A percentile compares a stretch with the other conserved stretches of the same genome.
phyloP scores from a whole-genome alignment of 2,888 invertebrate genomes.

The Frankliniella fusca region DNA sequence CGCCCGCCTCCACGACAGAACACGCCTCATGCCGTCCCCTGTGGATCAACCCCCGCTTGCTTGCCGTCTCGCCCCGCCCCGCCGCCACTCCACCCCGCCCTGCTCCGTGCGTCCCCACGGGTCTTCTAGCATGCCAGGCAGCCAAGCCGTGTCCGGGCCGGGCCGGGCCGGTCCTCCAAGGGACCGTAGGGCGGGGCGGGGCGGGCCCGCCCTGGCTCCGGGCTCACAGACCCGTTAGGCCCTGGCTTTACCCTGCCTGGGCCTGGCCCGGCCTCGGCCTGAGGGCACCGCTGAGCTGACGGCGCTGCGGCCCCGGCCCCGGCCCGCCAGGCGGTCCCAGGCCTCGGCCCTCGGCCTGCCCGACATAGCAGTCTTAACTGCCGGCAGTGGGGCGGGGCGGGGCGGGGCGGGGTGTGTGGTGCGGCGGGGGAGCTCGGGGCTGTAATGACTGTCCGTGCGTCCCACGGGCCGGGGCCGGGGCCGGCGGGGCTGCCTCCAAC shows the following conservation, averaged over 20 bases:
- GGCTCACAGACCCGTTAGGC: too few species aligned
- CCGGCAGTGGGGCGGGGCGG: neutral
- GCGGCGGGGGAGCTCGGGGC: neutral
- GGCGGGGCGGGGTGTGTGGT: too few species aligned
- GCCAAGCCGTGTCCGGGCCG: too few species aligned
- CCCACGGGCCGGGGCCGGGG: neutral
- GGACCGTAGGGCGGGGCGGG: neutral
- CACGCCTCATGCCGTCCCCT: slow-evolving; percentile 12
- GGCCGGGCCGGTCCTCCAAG: neutral
- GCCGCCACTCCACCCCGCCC: neutral
- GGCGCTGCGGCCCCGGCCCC: neutral
- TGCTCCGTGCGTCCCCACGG: neutral
- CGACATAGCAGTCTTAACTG: neutral
- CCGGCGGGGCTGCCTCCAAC: neutral
- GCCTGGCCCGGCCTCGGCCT: neutral
- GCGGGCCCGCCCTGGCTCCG: too few species aligned
- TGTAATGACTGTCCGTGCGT: neutral
- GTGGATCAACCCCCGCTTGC: slow-evolving; percentile 5
- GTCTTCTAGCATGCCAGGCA: neutral
- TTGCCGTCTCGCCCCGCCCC: neutral
- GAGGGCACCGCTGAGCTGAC: neutral
- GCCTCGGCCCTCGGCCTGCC: neutral
- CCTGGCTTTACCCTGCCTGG: too few species aligned
- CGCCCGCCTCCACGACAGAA: neutral
- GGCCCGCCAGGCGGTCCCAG: neutral